Conservation (phyloP, 1,140 invertebrate species). For the Rhopalosiphum padi region DNA sequence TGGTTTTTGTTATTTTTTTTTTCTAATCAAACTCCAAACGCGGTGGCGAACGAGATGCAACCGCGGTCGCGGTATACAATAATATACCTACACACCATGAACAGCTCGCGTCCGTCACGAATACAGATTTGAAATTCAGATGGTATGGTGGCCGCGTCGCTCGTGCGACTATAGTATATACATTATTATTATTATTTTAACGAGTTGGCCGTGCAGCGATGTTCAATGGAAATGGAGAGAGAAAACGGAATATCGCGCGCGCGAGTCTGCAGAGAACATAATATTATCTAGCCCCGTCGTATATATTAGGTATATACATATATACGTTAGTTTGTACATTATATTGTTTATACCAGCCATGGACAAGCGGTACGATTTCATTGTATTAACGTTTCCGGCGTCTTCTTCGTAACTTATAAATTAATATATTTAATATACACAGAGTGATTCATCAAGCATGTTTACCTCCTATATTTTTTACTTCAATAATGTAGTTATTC, state of each 20-base stretch:
- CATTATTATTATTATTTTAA: not conserved
- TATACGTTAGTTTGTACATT: not conserved
- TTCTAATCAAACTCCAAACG: not conserved
- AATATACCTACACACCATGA: not conserved
- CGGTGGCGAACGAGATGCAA: not conserved
- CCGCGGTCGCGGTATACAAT: not conserved
- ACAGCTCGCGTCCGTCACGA: not conserved
- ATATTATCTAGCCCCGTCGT: not conserved
- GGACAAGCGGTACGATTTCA: not conserved
- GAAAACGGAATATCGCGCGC: not conserved
- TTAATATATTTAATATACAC: not conserved
- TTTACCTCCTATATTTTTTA: too few species aligned
- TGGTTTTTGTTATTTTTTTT: not conserved
- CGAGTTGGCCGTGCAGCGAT: constrained; percentile 16
- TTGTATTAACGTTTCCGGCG: not conserved
- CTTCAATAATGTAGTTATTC: too few species aligned
- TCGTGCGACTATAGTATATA: not conserved
- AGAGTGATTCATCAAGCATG: too few species aligned
- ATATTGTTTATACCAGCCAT: not conserved
- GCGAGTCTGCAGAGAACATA: not conserved
- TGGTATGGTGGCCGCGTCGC: not conserved
- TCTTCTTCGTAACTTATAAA: not conserved
- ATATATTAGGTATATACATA: too few species aligned
- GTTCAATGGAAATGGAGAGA: not conserved
- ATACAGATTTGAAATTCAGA: constrained; percentile 19